These are phyloP conservation scores for Myiozetetes cayanensis DNA, from an alignment of 2,113 vertebrate genomes.

Conservation along the genomic window DNA sequence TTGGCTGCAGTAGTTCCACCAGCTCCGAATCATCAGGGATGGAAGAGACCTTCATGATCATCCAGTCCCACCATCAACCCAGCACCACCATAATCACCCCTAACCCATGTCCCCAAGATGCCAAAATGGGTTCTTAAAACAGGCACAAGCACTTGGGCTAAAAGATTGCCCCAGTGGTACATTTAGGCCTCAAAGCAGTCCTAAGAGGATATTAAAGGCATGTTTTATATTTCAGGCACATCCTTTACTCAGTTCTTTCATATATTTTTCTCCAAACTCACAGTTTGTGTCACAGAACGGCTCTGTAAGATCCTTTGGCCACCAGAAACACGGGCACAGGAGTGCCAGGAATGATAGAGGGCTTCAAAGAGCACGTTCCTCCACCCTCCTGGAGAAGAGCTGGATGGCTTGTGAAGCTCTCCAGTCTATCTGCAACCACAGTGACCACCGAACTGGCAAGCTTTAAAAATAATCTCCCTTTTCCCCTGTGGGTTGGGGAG, in stretches of 20 bases:
- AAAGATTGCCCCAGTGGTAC: not conserved
- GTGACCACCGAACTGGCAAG: not conserved
- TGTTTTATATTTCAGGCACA: rapidly evolving
- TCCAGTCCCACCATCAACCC: not conserved
- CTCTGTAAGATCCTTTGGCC: not conserved
- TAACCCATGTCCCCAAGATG: not conserved
- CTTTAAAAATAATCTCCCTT: not conserved
- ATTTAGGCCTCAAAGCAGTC: not conserved
- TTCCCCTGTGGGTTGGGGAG: rapidly evolving
- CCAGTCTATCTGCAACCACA: not conserved
- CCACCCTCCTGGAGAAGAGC: not conserved
- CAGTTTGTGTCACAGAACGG: not conserved
- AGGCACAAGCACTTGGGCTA: not conserved
- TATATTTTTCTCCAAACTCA: not conserved
- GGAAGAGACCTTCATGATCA: not conserved
- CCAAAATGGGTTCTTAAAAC: not conserved
- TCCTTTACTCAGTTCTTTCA: not conserved
- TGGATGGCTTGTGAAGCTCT: not conserved
- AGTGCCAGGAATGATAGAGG: not conserved
- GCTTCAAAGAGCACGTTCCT: not conserved
- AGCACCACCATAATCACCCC: not conserved
- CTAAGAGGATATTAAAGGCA: not conserved
- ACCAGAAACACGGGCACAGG: not conserved
- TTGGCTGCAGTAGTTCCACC: not conserved
- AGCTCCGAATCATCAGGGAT: not conserved